A percentile compares a stretch with the other conserved stretches of the same genome.
Conservation (phyloP, 1,140 invertebrate genomes). For the Brachionus koreanus region DNA sequence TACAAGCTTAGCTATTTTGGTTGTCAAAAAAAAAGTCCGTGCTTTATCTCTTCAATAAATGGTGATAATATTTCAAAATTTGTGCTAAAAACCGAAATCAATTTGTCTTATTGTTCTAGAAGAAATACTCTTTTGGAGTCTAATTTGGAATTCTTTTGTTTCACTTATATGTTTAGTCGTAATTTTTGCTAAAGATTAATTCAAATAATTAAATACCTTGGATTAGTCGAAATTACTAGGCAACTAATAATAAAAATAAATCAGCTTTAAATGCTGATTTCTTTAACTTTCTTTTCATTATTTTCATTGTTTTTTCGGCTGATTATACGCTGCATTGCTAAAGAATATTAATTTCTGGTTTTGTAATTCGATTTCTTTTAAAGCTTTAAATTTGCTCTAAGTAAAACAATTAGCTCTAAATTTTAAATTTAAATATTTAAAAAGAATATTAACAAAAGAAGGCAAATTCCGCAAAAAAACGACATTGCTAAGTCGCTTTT, state of each 20-base stretch:
- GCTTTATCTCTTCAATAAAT: neutral
- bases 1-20: conserved; percentile 13
- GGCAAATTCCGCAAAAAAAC: neutral
- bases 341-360: conserved; percentile 29
- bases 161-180: conserved; percentile 21
- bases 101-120: neutral
- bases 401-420: conserved; percentile 31
- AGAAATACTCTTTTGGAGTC: neutral
- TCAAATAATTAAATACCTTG: conserved; percentile 40
- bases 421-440: conserved; percentile 12
- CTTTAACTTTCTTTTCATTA: neutral
- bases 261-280: conserved; percentile 30
- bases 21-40: neutral
- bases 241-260: conserved; percentile 41
- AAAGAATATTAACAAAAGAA: neutral
- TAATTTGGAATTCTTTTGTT: conserved; percentile 30
- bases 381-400: neutral
- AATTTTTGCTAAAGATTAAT: conserved; percentile 24
- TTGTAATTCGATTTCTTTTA: conserved; percentile 10
- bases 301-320: neutral
- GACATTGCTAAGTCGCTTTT: neutral
- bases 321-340: too few relatives aligned
- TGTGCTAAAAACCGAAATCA: neutral
- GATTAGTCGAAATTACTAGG: conserved; percentile 32
- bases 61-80: neutral